Percentiles rank a stretch among this genome's conserved stretches.
These are phyloP conservation scores for Venustaconcha ellipsiformis DNA, from an alignment of 1,140 invertebrate species.

Conservation along the genomic window DNA sequence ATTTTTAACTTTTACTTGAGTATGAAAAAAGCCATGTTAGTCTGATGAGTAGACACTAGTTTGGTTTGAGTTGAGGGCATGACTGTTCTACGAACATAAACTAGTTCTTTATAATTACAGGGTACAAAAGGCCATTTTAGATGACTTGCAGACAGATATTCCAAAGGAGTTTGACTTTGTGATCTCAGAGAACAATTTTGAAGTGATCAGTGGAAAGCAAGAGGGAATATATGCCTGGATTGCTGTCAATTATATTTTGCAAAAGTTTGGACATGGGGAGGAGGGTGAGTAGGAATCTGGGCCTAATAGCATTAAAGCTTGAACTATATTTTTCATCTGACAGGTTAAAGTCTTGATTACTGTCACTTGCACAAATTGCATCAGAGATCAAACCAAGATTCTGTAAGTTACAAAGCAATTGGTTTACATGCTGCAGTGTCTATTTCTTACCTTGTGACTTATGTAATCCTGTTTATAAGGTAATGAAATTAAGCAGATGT, in stretches of 20 bases:
- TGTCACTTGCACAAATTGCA: too few species aligned
- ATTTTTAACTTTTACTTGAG: not conserved
- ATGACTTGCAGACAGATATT: conserved; percentile 69
- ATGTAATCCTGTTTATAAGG: too few species aligned
- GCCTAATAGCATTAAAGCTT: too few species aligned
- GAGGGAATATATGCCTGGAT: conserved; percentile 76
- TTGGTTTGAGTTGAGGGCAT: not conserved
- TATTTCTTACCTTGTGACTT: too few species aligned
- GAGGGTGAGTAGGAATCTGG: conserved; percentile 28
- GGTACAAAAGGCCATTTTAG: conserved; percentile 70
- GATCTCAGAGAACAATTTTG: conserved; percentile 71
- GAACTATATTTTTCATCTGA: too few species aligned
- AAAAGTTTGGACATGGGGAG: conserved; percentile 68
- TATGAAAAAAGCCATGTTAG: not conserved
- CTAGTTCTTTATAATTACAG: conserved; percentile 54
- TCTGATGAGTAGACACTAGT: not conserved
- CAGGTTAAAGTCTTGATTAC: too few species aligned
- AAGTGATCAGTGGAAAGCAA: conserved; percentile 73
- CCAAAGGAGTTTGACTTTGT: conserved; percentile 69
- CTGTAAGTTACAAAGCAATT: too few species aligned
- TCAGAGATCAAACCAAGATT: too few species aligned
- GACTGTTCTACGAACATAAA: too few species aligned
- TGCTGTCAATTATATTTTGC: conserved; percentile 73
- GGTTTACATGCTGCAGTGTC: too few species aligned
- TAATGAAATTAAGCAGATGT: too few species aligned